Conservation (phyloP, 2,888 invertebrate genomes). For the Rhogogaster chlorosoma region DNA sequence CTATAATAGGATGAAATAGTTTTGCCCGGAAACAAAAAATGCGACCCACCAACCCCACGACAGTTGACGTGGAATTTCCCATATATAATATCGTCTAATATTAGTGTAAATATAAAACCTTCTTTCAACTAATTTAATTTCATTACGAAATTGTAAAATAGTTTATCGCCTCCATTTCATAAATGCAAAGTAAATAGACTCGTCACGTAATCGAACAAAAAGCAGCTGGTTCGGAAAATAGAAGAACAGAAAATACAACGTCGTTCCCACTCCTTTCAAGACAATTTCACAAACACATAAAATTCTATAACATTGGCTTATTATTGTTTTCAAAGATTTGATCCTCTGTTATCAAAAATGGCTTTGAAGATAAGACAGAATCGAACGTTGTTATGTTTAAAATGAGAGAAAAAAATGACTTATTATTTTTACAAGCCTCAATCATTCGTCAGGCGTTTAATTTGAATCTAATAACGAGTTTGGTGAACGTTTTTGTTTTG, state of each 20-base stretch:
- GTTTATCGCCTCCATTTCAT: background rate
- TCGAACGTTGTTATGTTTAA: background rate
- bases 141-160: background rate
- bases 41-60: too few species aligned
- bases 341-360: background rate
- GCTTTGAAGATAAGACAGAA: background rate
- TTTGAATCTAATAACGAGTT: conserved; percentile 14
- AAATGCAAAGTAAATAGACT: conserved; percentile 25
- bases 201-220: conserved; percentile 2
- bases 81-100: conserved; percentile 29
- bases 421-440: background rate
- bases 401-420: too few species aligned
- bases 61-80: too few species aligned
- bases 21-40: too few species aligned
- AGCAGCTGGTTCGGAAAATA: background rate
- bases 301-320: background rate
- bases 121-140: conserved; percentile 1
- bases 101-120: conserved; percentile 40
- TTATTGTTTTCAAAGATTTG: background rate
- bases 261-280: background rate
- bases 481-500: background rate
- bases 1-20: too few species aligned
- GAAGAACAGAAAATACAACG: background rate
- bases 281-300: background rate
- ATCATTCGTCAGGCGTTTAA: background rate